Base-by-base conservation (phyloP, 2,888 invertebrate species). In the Drosophila helvetica region DNA sequence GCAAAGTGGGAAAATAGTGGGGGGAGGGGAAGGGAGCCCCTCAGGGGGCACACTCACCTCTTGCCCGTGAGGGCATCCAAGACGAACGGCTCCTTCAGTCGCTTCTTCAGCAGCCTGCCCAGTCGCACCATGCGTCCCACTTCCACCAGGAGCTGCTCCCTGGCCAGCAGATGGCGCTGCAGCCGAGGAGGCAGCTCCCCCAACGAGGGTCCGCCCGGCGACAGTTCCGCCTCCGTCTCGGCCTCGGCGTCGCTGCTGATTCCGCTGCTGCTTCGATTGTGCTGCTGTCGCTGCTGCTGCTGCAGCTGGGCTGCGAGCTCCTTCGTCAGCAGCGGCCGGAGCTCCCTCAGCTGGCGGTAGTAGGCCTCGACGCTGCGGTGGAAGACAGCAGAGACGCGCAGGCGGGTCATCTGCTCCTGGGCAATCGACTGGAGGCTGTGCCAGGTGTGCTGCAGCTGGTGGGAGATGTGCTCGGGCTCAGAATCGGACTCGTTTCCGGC, bases 351-450 rank as follows among this genome's bases (percentile, higher is more conserved):
- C 87, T 94, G 94, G 57, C 93, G 92, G 81, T 94, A 94, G 78
- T 95, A 95, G 90, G 95, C 93, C 79, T 94, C 94, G 30, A 94
- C 93, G 65, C 95, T 95, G 73, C 95, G 93, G 90, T 96, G 94
- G 88, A 96, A 96, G 72, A 96, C 95, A 9, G 95, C 94, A 3
- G 95, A 95, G 42, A 96, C 96, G 70, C 95, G 93, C 25, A 96
- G 92, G 22, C 96, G 93, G 2, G 96, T 96, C 93, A 96, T 94
- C 89, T 96, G 95, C 91, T 96, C 96, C 91, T 95, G 95, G 74
- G 95, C 94, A 68, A 95, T 94, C 48, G 93, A 93, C 73, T 95
- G 93, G 51, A 96, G 93, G 69, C 94, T 93, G 78, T 94, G 94
- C 96, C 96, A 96, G 10, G 94, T 94, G 78, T 93, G 93, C 66